Percentiles rank a stretch among this genome's conserved stretches.
These are phyloP conservation scores for Scaptomyza tumidula DNA, from an alignment of 2,888 invertebrate species.

Conservation along the genomic window DNA sequence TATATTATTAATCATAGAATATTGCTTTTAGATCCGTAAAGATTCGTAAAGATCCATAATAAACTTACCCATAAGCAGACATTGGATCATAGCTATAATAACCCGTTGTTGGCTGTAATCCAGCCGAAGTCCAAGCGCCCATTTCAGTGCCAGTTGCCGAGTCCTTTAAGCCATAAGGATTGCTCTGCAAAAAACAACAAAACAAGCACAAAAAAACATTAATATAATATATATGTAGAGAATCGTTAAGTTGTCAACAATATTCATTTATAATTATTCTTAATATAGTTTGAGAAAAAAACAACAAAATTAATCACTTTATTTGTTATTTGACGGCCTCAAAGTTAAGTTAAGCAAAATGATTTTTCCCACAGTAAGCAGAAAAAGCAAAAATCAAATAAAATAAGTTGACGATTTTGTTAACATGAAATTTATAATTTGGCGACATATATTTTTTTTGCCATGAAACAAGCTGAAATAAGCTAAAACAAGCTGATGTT, in stretches of 20 bases:
- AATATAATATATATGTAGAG: too few relatives aligned
- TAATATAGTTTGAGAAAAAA: background rate
- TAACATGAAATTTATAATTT: slow-evolving; percentile 80
- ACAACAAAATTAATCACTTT: too few relatives aligned
- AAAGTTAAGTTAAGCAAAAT: slow-evolving; percentile 56
- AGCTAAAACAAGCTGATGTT: slow-evolving; percentile 52
- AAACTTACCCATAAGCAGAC: slow-evolving; percentile 94
- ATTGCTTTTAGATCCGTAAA: too few relatives aligned
- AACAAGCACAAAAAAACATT: too few relatives aligned
- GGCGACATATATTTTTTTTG: slow-evolving; percentile 75
- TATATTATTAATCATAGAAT: too few relatives aligned
- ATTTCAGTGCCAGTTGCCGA: slow-evolving; percentile 93
- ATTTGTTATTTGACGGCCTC: too few relatives aligned
- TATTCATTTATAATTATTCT: background rate
- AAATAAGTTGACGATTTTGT: slow-evolving; percentile 71
- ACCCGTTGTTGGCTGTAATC: slow-evolving; percentile 94
- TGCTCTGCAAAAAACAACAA: slow-evolving; percentile 91
- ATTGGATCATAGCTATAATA: slow-evolving; percentile 97
- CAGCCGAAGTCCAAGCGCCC: slow-evolving; percentile 96
- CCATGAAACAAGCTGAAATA: slow-evolving; percentile 71
- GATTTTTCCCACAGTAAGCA: slow-evolving; percentile 75
- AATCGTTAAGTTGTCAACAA: background rate
- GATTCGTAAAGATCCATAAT: too few relatives aligned
- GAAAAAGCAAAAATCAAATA: slow-evolving; percentile 11
- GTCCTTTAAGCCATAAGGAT: slow-evolving; percentile 95